These are phyloP conservation scores for Desoria tigrina DNA, from an alignment of 2,888 invertebrate genomes.

Conservation along the genomic window DNA sequence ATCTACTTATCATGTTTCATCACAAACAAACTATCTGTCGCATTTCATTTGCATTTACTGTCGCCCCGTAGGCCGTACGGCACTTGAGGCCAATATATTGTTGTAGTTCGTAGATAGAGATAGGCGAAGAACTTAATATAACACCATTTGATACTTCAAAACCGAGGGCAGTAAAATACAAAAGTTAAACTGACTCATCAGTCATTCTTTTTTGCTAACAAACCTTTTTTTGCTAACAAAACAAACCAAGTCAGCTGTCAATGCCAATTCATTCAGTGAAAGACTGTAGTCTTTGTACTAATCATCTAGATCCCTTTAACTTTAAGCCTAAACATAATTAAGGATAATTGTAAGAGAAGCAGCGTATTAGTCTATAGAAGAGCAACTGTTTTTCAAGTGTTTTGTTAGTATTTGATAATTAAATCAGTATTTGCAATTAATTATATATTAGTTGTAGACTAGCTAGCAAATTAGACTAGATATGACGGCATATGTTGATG, in stretches of 20 bases:
- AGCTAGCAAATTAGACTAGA: too few species aligned
- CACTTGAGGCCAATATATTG: too few species aligned
- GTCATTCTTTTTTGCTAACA: neutral
- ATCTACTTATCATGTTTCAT: too few species aligned
- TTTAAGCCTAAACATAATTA: neutral
- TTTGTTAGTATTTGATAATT: conserved; percentile 6
- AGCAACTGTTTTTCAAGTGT: conserved; percentile 4
- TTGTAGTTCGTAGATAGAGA: too few species aligned
- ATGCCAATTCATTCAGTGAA: neutral
- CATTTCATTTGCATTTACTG: too few species aligned
- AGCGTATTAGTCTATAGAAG: neutral
- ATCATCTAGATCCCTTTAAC: conserved; percentile 1
- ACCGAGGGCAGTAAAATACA: too few species aligned
- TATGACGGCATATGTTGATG: too few species aligned
- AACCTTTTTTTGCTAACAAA: neutral
- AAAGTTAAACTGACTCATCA: neutral
- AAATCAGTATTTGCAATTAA: conserved; percentile 3
- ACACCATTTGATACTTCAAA: too few species aligned
- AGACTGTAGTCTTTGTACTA: conserved; percentile 8
- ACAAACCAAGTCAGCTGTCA: conserved; percentile 3
- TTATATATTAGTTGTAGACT: neutral
- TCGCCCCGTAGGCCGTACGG: too few species aligned
- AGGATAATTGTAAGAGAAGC: neutral
- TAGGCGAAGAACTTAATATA: too few species aligned
- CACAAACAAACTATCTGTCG: too few species aligned